Percentiles rank a stretch among this genome's conserved stretches.
Evolutionary conservation across 2,113 vertebrate species (phyloP).

Genomic region (Anoplopoma fimbria): DNA sequence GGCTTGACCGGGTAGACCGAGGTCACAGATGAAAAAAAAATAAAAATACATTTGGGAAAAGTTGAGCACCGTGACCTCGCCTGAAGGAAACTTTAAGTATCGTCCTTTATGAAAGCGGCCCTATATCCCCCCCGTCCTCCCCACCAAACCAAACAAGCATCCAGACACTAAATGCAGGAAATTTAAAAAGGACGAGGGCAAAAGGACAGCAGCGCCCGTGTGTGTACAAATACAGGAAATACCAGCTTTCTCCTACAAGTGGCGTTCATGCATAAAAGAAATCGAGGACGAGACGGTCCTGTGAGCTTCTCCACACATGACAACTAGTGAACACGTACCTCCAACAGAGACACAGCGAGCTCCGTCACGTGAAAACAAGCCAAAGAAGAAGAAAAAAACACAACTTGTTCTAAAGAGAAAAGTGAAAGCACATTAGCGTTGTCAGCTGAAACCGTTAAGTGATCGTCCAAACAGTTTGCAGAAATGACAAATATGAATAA

Average conservation of each 20-base stretch:
- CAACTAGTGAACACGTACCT: background rate
- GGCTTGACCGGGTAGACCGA: background rate
- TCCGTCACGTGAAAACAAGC: background rate
- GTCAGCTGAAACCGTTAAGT: background rate
- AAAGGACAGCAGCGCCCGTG: conserved; percentile 60
- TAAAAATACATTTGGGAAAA: background rate
- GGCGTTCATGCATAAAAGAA: conserved; percentile 63
- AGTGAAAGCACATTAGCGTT: background rate
- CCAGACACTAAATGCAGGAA: conserved; percentile 70
- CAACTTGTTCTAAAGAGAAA: background rate
- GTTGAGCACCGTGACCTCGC: conserved; percentile 32
- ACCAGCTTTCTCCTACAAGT: conserved; percentile 59
- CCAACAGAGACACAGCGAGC: background rate
- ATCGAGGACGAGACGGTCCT: too few species aligned
- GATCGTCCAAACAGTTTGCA: background rate
- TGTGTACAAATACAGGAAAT: conserved; percentile 66
- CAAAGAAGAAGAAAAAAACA: background rate
- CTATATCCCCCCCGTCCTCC: conserved; percentile 10
- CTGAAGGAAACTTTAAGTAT: conserved; percentile 50
- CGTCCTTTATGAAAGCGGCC: conserved; percentile 61
- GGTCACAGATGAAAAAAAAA: conserved; percentile 22
- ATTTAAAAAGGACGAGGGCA: conserved; percentile 74
- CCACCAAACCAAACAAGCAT: conserved; percentile 53
- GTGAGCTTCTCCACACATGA: too few species aligned
- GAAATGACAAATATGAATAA: background rate